A percentile compares a stretch with the other conserved stretches of the same genome.
phyloP scores from a whole-genome alignment of 2,888 invertebrate species.

The Nowickia ferox region DNA sequence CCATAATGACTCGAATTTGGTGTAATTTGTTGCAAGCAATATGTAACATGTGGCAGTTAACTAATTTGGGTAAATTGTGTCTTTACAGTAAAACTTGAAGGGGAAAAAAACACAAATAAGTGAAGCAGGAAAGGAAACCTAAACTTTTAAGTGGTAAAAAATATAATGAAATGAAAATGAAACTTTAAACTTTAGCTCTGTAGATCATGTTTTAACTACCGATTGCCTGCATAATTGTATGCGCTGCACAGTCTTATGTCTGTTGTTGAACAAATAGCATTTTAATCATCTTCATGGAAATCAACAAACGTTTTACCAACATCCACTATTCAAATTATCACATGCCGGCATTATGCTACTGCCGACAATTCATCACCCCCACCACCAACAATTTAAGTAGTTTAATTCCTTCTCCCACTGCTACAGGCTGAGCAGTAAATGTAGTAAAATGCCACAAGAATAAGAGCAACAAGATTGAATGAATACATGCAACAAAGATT shows the following conservation, averaged over 20 bases:
- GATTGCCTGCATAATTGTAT: conserved; percentile 35
- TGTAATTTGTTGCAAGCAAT: conserved; percentile 31
- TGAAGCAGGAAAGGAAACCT: background rate
- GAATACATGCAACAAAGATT: conserved; percentile 31
- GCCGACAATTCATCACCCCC: conserved; percentile 42
- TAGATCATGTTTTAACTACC: background rate
- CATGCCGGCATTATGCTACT: conserved; percentile 51
- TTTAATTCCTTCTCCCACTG: background rate
- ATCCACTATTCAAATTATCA: conserved; percentile 64
- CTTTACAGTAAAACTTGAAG: background rate
- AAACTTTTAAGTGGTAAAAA: background rate
- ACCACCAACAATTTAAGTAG: conserved; percentile 20
- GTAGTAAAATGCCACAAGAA: conserved; percentile 11
- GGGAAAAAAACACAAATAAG: background rate
- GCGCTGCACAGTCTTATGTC: background rate
- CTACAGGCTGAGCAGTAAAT: conserved; percentile 11
- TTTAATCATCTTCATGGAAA: conserved; percentile 61
- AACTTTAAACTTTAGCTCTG: background rate
- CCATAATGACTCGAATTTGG: conserved; percentile 32
- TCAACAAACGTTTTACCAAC: conserved; percentile 61
- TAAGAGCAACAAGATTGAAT: conserved; percentile 11
- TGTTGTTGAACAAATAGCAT: conserved; percentile 55
- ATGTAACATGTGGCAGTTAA: conserved; percentile 8
- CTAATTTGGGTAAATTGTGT: conserved; percentile 10
- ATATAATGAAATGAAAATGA: background rate